Evolutionary conservation across 2,888 invertebrate genomes (phyloP), one percentile per base, ranked within the genome.

Genomic region (Anoplius nigerrimus): DNA sequence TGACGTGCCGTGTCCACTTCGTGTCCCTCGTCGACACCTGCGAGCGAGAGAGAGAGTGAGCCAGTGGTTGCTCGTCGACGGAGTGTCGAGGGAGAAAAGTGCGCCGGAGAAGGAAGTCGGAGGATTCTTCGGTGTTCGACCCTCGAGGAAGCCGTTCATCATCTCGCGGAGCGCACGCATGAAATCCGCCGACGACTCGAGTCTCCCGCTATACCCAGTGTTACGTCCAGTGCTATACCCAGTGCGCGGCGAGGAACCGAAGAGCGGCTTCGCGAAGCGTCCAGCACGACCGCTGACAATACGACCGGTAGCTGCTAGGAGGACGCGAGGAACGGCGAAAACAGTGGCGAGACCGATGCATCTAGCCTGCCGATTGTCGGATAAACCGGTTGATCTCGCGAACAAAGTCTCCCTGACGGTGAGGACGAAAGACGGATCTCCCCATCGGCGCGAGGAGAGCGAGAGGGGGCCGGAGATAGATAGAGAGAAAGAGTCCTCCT

Each of bases 141-240:
- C 34, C 11, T n/a, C 16, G 13, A 16, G 16, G 42, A 16, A 55
- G 54, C 55, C 18, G 34, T 34, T 6, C 4, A 34, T 34, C 11
- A 34, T 34, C 6, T 3, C 11, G 34, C 20, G 18, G 2, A 42
- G 56, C 4, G 34, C 51, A 62, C 62, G 67, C 60, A 60, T 63
- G 68, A 60, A 51, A 67, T 60, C 59, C 15, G 62, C 16, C 24
- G 15, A 16, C 34, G 21, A 69, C 54, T 27, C 43, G 54, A 24
- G 58, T 46, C 59, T 52, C 48, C 69, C 11, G 34, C 34, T 13
- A 1, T 6, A 34, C 8, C 34, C 34, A 6, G 8, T 34, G 11
- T n/a, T n/a, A n/a, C n/a, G n/a, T n/a, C n/a, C n/a, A n/a, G n/a
- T 34, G 34, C 34, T 13, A 1, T 6, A 34, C 8, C 34, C 34